A percentile compares a stretch with the other conserved stretches of the same genome.
phyloP scores from a whole-genome alignment of 2,888 invertebrate species.

The Drosophila helvetica region DNA sequence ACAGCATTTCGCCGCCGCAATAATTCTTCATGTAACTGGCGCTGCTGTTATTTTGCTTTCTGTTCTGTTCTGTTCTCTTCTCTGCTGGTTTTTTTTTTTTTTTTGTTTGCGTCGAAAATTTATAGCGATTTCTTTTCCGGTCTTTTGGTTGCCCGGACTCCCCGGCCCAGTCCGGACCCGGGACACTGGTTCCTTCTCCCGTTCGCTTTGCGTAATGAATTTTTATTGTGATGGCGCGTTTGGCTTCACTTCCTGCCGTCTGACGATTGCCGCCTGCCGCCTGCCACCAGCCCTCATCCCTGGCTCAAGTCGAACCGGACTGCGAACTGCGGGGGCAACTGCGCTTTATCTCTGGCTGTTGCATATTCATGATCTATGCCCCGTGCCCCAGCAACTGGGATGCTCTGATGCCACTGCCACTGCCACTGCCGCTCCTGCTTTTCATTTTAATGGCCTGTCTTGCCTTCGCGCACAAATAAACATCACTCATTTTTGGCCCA shows the following conservation, averaged over 20 bases:
- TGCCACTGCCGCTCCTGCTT: slow-evolving; percentile 27
- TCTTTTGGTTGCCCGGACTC: slow-evolving; percentile 57
- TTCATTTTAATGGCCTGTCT: slow-evolving; percentile 48
- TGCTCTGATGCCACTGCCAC: not conserved
- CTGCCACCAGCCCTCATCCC: not conserved
- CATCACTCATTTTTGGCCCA: slow-evolving; percentile 66
- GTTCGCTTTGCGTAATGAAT: slow-evolving; percentile 75
- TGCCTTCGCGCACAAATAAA: slow-evolving; percentile 53
- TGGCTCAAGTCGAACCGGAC: slow-evolving; percentile 36
- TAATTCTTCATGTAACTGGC: slow-evolving; percentile 75
- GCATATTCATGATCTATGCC: slow-evolving; percentile 70
- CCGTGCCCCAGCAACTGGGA: not conserved
- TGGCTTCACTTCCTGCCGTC: slow-evolving; percentile 63
- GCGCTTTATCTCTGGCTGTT: slow-evolving; percentile 64
- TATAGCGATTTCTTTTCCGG: slow-evolving; percentile 75
- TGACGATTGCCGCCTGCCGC: slow-evolving; percentile 8
- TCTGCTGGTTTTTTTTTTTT: slow-evolving; percentile 15
- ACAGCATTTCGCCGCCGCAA: slow-evolving; percentile 75
- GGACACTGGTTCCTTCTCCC: slow-evolving; percentile 12
- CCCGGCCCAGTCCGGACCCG: not conserved
- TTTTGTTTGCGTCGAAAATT: slow-evolving; percentile 63
- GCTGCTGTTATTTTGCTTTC: slow-evolving; percentile 48
- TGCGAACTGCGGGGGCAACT: slow-evolving; percentile 19
- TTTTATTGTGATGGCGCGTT: slow-evolving; percentile 77
- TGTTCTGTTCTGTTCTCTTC: not conserved